Percentiles rank a stretch among this genome's conserved stretches.
phyloP scores from a whole-genome alignment of 2,888 invertebrate species.

The Chymomyza amoena region DNA sequence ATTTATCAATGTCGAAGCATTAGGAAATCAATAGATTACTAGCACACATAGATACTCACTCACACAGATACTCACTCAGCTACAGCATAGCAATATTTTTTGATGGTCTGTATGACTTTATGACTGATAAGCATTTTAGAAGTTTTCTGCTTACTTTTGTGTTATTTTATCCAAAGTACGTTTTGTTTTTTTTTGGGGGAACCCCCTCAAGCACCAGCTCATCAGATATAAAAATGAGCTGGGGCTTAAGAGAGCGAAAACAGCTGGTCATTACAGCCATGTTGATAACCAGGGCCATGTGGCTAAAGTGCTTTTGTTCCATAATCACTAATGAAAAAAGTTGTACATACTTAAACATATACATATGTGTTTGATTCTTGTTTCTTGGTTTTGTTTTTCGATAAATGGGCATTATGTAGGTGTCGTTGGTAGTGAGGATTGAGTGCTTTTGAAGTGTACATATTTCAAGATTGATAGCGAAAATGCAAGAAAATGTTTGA shows the following conservation, averaged over 20 bases:
- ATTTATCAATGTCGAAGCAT: slow-evolving; percentile 31
- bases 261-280: slow-evolving; percentile 22
- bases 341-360: not conserved
- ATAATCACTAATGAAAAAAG: not conserved
- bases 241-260: slow-evolving; percentile 7
- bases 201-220: not conserved
- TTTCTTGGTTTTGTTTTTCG: not conserved
- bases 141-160: not conserved
- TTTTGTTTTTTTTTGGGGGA: slow-evolving; percentile 13
- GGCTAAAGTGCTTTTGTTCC: not conserved
- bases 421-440: not conserved
- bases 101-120: slow-evolving; percentile 21
- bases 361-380: not conserved
- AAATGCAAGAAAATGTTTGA: not conserved
- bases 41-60: slow-evolving; percentile 4
- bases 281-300: slow-evolving; percentile 15
- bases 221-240: not conserved
- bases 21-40: slow-evolving; percentile 56
- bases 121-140: slow-evolving; percentile 43
- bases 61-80: slow-evolving; percentile 27
- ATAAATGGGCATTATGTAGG: not conserved
- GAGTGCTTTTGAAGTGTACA: too few relatives aligned
- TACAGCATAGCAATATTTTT: slow-evolving; percentile 32
- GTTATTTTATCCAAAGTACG: slow-evolving; percentile 15
- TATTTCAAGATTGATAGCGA: not conserved